Conservation (phyloP, 2,888 invertebrate genomes). For the Reticulitermes lucifugus region DNA sequence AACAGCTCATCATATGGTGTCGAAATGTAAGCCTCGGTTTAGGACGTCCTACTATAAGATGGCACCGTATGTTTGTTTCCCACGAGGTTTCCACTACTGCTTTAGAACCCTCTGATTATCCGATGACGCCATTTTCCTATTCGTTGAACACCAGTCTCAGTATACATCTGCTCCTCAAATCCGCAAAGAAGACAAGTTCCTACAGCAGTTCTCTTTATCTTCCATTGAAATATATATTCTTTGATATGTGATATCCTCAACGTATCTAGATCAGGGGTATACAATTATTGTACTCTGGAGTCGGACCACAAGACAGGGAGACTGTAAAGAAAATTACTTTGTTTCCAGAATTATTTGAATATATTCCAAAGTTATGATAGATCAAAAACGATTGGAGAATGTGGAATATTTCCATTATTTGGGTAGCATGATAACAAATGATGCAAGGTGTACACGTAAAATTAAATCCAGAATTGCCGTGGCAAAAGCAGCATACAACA, state of each 20-base stretch:
- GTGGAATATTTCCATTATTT: too few species aligned
- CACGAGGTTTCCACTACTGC: constrained; percentile 26
- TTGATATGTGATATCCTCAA: background rate
- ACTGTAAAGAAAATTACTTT: too few species aligned
- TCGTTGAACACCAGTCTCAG: background rate
- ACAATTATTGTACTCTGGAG: too few species aligned
- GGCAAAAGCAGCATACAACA: too few species aligned
- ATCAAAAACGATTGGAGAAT: too few species aligned
- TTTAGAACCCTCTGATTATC: constrained; percentile 44
- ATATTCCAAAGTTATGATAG: too few species aligned
- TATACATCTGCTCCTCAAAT: constrained; percentile 2
- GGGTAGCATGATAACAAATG: too few species aligned
- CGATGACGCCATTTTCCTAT: constrained; percentile 43
- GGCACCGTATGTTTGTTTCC: constrained; percentile 12
- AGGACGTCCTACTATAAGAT: background rate
- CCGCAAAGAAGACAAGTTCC: constrained; percentile 20
- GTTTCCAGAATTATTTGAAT: too few species aligned
- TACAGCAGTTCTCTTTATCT: background rate
- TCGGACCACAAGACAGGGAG: too few species aligned
- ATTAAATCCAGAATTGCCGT: too few species aligned
- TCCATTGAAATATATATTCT: constrained; percentile 13
- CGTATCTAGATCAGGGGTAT: background rate
- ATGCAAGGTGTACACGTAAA: too few species aligned
- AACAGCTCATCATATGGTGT: background rate
- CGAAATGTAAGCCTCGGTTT: constrained; percentile 32